These are phyloP conservation scores for Ciconia nigra DNA, from an alignment of 2,797 vertebrate species.

Conservation along the genomic window DNA sequence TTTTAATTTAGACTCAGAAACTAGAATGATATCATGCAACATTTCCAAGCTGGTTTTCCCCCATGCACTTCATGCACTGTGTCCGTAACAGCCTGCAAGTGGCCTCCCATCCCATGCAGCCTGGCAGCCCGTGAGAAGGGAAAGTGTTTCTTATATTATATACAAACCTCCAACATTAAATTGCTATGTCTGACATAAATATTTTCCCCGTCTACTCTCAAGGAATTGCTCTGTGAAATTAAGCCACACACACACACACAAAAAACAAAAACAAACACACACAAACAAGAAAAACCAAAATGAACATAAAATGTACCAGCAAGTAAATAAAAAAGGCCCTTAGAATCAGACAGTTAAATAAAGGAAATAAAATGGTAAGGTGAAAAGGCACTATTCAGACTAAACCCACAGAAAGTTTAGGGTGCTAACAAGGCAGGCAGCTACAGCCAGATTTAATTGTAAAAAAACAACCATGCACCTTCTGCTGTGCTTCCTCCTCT, in stretches of 20 bases:
- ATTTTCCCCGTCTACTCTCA: constrained; percentile 99
- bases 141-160: constrained; percentile 71
- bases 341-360: constrained; percentile 51
- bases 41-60: constrained; percentile 33
- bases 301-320: constrained; percentile 56
- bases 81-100: constrained; percentile 83
- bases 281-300: constrained; percentile 27
- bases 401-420: constrained; percentile 39
- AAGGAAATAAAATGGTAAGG: constrained; percentile 27
- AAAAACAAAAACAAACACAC: not conserved
- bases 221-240: constrained; percentile 91
- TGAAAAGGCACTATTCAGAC: constrained; percentile 48
- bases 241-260: constrained; percentile 72
- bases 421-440: constrained; percentile 38
- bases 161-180: constrained; percentile 99
- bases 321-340: constrained; percentile 44
- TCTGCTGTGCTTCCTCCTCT: constrained; percentile 64
- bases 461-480: constrained; percentile 66
- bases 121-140: constrained; percentile 78
- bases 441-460: constrained; percentile 17
- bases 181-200: constrained; percentile 99
- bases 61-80: constrained; percentile 88
- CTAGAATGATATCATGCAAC: constrained; percentile 66
- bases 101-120: constrained; percentile 80
- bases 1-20: not conserved